Conservation (phyloP, 2,113 vertebrate species). For the Grallaria varia region DNA sequence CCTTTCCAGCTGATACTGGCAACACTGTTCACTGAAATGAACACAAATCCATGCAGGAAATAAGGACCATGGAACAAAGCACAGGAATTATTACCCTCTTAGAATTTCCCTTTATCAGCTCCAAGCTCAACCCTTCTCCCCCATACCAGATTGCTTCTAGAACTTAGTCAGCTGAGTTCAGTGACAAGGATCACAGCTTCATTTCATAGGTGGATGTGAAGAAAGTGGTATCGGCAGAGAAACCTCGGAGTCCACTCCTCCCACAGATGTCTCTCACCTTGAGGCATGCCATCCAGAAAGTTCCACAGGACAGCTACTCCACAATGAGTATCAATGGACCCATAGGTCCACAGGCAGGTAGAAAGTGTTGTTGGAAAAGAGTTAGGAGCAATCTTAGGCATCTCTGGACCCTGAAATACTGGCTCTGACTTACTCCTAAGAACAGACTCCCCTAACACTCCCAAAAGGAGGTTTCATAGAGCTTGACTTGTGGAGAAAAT, state of each 20-base stretch:
- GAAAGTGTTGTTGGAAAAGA: not conserved
- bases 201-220: not conserved
- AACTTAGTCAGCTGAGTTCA: not conserved
- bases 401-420: not conserved
- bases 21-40: not conserved
- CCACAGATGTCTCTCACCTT: not conserved
- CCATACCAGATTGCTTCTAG: not conserved
- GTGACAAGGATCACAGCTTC: rapidly evolving
- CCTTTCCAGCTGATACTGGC: not conserved
- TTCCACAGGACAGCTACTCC: not conserved
- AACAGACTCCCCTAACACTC: not conserved
- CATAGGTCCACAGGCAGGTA: rapidly evolving
- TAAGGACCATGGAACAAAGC: not conserved
- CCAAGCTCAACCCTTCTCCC: not conserved
- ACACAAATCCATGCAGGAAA: not conserved
- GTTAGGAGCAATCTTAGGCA: not conserved
- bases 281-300: not conserved
- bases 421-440: not conserved
- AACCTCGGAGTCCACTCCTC: rapidly evolving
- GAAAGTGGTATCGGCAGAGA: not conserved
- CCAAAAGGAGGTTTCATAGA: not conserved
- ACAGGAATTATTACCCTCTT: rapidly evolving
- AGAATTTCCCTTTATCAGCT: not conserved
- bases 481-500: not conserved
- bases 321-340: no score